Evolutionary conservation across 2,113 vertebrate species (phyloP).

Genomic region (Dipodomys stephensi): DNA sequence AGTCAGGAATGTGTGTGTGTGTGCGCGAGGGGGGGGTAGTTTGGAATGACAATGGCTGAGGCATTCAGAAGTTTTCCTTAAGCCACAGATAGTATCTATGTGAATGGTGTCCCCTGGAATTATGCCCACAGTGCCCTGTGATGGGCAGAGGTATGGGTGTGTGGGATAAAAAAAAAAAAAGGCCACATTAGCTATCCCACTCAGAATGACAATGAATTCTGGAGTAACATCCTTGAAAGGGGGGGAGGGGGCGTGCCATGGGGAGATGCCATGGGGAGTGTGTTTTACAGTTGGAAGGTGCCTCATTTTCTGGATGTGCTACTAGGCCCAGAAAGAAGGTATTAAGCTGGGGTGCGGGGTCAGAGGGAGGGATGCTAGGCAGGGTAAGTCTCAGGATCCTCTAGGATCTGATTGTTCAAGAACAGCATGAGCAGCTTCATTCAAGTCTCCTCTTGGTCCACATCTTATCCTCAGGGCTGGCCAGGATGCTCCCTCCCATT

Average conservation of each 20-base stretch:
- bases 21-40: background rate
- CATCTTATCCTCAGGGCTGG: too few species aligned
- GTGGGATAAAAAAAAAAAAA: background rate
- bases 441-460: too few species aligned
- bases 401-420: background rate
- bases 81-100: background rate
- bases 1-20: too few species aligned
- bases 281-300: background rate
- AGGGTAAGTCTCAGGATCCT: background rate
- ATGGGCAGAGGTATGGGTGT: background rate
- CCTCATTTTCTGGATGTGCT: background rate
- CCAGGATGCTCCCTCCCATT: too few species aligned
- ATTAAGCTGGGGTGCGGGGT: too few species aligned
- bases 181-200: background rate
- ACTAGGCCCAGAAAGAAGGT: slow-evolving; percentile 17
- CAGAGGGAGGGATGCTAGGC: background rate
- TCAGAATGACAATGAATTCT: background rate
- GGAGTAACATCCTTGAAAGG: background rate
- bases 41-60: background rate
- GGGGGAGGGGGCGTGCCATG: background rate
- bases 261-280: background rate
- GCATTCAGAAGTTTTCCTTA: background rate
- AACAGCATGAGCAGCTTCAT: background rate
- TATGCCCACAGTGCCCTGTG: background rate
- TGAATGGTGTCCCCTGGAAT: slow-evolving; percentile 23